Evolutionary conservation across 2,888 invertebrate species (phyloP).

Genomic region (Cristatella mucedo): DNA sequence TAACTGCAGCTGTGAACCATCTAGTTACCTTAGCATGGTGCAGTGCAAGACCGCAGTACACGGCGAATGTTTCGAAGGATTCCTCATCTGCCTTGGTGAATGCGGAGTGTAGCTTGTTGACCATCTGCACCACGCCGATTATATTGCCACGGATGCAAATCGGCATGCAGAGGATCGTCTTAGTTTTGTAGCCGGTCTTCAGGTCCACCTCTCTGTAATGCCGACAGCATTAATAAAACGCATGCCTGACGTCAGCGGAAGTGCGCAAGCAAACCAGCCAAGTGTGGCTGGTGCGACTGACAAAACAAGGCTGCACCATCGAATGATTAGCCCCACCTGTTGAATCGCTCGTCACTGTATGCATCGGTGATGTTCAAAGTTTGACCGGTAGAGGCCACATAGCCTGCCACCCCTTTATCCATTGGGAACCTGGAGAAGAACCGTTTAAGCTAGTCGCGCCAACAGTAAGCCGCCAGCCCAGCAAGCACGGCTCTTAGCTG

Average conservation of each 20-base stretch:
- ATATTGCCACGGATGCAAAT: conserved; percentile 60
- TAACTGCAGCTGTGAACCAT: too few species aligned
- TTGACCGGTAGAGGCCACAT: conserved; percentile 62
- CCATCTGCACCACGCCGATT: conserved; percentile 76
- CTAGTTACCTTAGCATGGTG: conserved; percentile 61
- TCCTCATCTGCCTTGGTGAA: conserved; percentile 57
- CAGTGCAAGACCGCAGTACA: conserved; percentile 67
- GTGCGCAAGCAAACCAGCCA: too few species aligned
- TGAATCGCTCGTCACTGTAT: conserved; percentile 60
- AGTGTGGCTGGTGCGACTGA: too few species aligned
- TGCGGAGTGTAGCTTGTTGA: conserved; percentile 45
- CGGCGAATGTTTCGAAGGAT: conserved; percentile 64
- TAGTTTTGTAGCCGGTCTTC: conserved; percentile 47
- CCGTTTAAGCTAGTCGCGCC: too few species aligned
- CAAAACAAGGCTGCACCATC: too few species aligned
- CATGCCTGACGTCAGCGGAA: too few species aligned
- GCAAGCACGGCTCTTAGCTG: too few species aligned
- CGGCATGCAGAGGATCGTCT: conserved; percentile 69
- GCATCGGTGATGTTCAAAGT: conserved; percentile 63
- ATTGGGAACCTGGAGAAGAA: conserved; percentile 29
- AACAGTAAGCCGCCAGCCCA: too few species aligned
- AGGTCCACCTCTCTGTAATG: conserved; percentile 41
- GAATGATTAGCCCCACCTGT: conserved; percentile 43
- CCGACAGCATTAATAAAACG: too few species aligned
- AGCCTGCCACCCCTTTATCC: conserved; percentile 59